Evolutionary conservation across 2,888 invertebrate genomes (phyloP).

Genomic region (Villa cingulata): DNA sequence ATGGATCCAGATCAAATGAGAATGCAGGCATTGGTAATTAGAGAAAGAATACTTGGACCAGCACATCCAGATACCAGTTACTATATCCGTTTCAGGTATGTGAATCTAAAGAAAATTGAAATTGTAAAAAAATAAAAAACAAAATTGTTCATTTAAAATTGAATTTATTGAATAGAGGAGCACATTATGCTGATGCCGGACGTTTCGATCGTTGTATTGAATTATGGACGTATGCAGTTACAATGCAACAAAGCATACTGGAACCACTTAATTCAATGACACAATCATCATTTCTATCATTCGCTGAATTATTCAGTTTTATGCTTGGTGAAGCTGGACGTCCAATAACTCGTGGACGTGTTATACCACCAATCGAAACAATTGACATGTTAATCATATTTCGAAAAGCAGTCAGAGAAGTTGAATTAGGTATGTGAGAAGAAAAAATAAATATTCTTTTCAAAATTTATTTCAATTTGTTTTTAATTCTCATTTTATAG

Average conservation of each 20-base stretch:
- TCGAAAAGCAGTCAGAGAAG: slow-evolving; percentile 64
- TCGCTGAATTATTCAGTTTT: slow-evolving; percentile 87
- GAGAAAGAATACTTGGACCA: slow-evolving; percentile 81
- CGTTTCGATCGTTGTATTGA: slow-evolving; percentile 85
- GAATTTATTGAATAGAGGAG: slow-evolving; percentile 44
- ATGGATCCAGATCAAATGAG: slow-evolving; percentile 93
- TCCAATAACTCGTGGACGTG: slow-evolving; percentile 51
- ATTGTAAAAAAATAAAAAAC: neutral
- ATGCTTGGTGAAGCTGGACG: slow-evolving; percentile 81
- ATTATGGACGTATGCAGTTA: slow-evolving; percentile 92
- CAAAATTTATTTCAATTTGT: no score
- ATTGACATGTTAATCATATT: slow-evolving; percentile 73
- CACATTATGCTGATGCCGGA: slow-evolving; percentile 88
- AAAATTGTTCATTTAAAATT: neutral
- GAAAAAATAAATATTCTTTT: neutral
- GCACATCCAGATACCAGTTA: slow-evolving; percentile 95
- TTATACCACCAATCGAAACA: slow-evolving; percentile 68
- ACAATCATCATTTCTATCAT: slow-evolving; percentile 84
- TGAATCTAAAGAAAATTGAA: neutral
- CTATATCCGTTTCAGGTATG: slow-evolving; percentile 67
- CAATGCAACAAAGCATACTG: slow-evolving; percentile 88
- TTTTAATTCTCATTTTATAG: slow-evolving; percentile 21
- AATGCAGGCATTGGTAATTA: slow-evolving; percentile 85
- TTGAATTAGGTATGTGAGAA: slow-evolving; percentile 42
- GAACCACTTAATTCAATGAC: slow-evolving; percentile 91